These are phyloP conservation scores for Drosophila gunungcola DNA, from an alignment of 1,140 invertebrate genomes.

Conservation along the genomic window DNA sequence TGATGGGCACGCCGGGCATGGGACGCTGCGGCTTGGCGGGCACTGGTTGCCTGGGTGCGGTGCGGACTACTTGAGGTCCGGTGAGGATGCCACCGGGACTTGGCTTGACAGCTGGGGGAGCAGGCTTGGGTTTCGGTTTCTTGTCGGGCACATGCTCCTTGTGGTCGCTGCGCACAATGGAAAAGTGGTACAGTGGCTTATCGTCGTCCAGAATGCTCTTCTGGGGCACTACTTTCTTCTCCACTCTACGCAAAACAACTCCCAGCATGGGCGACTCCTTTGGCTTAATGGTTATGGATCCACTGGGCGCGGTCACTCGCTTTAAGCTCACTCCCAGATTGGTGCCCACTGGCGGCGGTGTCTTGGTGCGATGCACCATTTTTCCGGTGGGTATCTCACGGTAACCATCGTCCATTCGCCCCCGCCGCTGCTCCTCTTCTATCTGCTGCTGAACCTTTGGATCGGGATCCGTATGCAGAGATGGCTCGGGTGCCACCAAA, in stretches of 20 bases:
- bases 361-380: slow-evolving; percentile 78
- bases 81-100: slow-evolving; percentile 74
- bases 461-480: slow-evolving; percentile 69
- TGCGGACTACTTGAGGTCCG: slow-evolving; percentile 64
- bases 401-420: slow-evolving; percentile 51
- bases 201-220: slow-evolving; percentile 83
- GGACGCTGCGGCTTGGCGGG: slow-evolving; percentile 64
- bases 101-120: slow-evolving; percentile 60
- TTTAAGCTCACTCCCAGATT: slow-evolving; percentile 77
- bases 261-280: slow-evolving; percentile 78
- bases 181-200: slow-evolving; percentile 78
- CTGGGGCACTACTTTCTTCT: slow-evolving; percentile 70
- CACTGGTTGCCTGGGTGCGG: slow-evolving; percentile 31
- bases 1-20: slow-evolving; percentile 72
- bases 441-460: slow-evolving; percentile 19
- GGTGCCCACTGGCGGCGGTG: slow-evolving; percentile 75
- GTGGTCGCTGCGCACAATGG: slow-evolving; percentile 74
- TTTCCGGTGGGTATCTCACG: slow-evolving; percentile 78
- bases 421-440: slow-evolving; percentile 4
- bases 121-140: slow-evolving; percentile 75
- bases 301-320: slow-evolving; percentile 68
- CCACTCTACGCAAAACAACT: slow-evolving; percentile 79
- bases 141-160: slow-evolving; percentile 69
- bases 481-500: slow-evolving; percentile 63
- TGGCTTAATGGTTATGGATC: slow-evolving; percentile 72